These are phyloP conservation scores for Pollenia angustigena DNA, from an alignment of 2,888 invertebrate genomes.

Conservation along the genomic window DNA sequence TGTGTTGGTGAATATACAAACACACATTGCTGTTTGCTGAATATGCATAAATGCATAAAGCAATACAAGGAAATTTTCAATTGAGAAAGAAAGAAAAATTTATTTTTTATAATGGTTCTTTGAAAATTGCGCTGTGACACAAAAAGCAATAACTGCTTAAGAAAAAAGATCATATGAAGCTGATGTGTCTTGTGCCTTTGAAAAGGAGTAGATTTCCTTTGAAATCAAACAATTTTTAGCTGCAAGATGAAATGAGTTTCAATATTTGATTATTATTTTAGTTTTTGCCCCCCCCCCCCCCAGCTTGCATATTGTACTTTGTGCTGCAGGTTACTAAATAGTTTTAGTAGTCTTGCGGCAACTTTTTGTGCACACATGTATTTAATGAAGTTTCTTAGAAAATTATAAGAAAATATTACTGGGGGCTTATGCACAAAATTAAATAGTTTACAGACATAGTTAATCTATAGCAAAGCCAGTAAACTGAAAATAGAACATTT, in stretches of 20 bases:
- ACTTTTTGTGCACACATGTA: background rate
- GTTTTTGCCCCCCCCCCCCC: background rate
- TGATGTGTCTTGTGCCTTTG: conserved; percentile 34
- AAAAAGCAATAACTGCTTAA: conserved; percentile 12
- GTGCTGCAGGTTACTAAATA: background rate
- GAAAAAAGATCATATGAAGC: conserved; percentile 19
- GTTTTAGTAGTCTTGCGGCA: background rate
- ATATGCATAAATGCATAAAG: conserved; percentile 57
- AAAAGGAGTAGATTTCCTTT: conserved; percentile 11
- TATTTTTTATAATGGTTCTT: conserved; percentile 43
- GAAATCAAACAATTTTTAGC: conserved; percentile 8
- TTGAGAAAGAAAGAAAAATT: conserved; percentile 24
- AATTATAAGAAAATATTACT: too few species aligned
- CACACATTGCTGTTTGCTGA: conserved; percentile 47
- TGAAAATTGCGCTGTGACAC: conserved; percentile 37
- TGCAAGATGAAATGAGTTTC: conserved; percentile 36
- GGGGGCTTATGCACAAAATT: too few species aligned
- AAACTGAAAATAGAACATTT: too few species aligned
- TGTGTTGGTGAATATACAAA: background rate
- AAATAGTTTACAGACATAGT: too few species aligned
- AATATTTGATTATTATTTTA: conserved; percentile 51
- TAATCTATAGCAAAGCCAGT: too few species aligned
- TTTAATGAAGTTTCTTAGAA: background rate
- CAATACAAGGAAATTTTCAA: conserved; percentile 39
- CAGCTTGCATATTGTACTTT: background rate